Conservation (phyloP, 1,140 invertebrate genomes). For the Spodoptera frugiperda region DNA sequence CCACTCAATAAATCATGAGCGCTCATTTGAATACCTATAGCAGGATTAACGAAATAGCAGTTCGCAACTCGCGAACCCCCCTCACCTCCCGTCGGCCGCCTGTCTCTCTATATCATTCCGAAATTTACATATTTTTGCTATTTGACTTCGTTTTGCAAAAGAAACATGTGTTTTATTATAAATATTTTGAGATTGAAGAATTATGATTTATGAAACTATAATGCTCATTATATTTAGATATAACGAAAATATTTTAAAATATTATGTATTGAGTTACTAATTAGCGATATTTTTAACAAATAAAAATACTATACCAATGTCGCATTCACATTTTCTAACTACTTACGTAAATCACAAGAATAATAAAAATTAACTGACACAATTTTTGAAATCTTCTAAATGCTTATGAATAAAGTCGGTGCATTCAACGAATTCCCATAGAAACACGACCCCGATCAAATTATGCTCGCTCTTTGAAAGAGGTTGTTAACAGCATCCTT, state of each 20-base stretch:
- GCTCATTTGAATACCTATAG: conserved; percentile 85
- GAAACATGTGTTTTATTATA: conserved; percentile 34
- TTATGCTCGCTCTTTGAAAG: conserved; percentile 84
- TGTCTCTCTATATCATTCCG: conserved; percentile 62
- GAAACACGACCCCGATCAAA: conserved; percentile 84
- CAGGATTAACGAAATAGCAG: conserved; percentile 81
- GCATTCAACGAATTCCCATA: conserved; percentile 78
- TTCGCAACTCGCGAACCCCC: conserved; percentile 70
- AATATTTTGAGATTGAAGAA: conserved; percentile 28
- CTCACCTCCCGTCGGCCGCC: conserved; percentile 20
- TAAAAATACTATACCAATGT: background rate
- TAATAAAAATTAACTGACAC: background rate
- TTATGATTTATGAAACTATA: background rate
- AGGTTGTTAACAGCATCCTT: conserved; percentile 85
- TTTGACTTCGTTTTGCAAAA: conserved; percentile 11
- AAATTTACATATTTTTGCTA: conserved; percentile 74
- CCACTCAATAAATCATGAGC: conserved; percentile 87
- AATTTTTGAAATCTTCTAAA: conserved; percentile 19
- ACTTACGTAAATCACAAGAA: background rate
- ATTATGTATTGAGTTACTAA: too few species aligned
- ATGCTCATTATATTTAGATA: background rate
- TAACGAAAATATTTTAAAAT: too few species aligned
- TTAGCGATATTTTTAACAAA: too few species aligned
- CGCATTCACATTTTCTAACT: too few species aligned
- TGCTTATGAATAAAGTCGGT: conserved; percentile 51